A percentile compares a stretch with the other conserved stretches of the same genome.
Evolutionary conservation across 2,113 vertebrate species (phyloP).

Genomic region (Balaeniceps rex): DNA sequence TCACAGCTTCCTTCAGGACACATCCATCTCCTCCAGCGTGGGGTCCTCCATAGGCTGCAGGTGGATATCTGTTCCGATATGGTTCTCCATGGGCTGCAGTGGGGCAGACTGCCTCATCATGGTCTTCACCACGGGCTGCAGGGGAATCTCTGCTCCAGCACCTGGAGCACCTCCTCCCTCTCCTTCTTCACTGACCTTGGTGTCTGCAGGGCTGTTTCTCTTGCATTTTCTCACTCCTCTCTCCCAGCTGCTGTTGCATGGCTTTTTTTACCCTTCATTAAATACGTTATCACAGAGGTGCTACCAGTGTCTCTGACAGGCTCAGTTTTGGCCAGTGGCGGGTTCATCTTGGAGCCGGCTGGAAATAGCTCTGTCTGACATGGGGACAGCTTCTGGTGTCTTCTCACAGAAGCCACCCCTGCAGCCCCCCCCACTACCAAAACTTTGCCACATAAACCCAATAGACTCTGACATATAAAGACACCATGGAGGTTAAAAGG

Average conservation of each 20-base stretch:
- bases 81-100: background rate
- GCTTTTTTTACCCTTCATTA: background rate
- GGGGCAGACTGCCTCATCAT: too few relatives aligned
- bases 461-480: background rate
- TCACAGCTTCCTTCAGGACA: background rate
- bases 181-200: background rate
- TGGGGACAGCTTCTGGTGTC: background rate
- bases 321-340: background rate
- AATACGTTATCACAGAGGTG: background rate
- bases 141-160: background rate
- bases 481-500: background rate
- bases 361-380: background rate
- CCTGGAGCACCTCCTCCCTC: background rate
- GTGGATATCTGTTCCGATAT: background rate
- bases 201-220: background rate
- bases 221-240: background rate
- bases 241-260: background rate
- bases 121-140: background rate
- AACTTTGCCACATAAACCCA: background rate
- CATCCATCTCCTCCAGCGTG: rapidly evolving
- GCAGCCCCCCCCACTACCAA: background rate
- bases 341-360: too few relatives aligned
- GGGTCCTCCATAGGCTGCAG: background rate
- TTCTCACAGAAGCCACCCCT: background rate
- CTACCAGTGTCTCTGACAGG: rapidly evolving